A percentile compares a stretch with the other conserved stretches of the same genome.
phyloP scores from a whole-genome alignment of 2,888 invertebrate species.

The Baronia brevicornis region DNA sequence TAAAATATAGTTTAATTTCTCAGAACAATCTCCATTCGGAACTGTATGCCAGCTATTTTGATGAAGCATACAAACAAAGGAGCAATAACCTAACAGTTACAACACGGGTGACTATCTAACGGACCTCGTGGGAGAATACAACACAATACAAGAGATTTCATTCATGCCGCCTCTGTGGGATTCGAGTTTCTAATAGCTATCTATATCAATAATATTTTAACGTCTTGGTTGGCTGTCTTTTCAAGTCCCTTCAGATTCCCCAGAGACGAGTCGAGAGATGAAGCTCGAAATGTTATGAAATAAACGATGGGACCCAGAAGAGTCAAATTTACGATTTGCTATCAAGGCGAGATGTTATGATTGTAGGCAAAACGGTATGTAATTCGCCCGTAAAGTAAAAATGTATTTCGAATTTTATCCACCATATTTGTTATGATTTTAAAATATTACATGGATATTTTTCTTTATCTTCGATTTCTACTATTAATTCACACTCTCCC shows the following conservation, averaged over 20 bases:
- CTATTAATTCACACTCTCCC: too few relatives aligned
- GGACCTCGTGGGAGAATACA: conserved; percentile 17
- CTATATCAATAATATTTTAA: conserved; percentile 8
- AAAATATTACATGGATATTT: too few relatives aligned
- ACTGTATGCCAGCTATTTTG: too few relatives aligned
- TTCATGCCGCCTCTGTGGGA: conserved; percentile 16
- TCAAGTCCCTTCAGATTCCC: conserved; percentile 8
- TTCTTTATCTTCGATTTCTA: too few relatives aligned
- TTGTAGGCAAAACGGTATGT: too few relatives aligned
- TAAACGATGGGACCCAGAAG: conserved; percentile 5
- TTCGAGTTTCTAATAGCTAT: conserved; percentile 15
- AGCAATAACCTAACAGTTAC: conserved; percentile 15
- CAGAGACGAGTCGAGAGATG: conserved; percentile 6
- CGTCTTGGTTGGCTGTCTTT: conserved; percentile 2
- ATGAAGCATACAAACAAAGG: conserved; percentile 1
- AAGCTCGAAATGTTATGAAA: conserved; percentile 5
- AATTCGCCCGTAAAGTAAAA: too few relatives aligned
- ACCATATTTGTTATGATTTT: too few relatives aligned
- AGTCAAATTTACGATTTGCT: too few relatives aligned
- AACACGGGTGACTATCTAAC: conserved; percentile 14
- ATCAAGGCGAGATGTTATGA: too few relatives aligned
- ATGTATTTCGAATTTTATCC: too few relatives aligned
- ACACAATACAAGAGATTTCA: conserved; percentile 17
- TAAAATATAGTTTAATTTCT: too few relatives aligned
- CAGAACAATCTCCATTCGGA: too few relatives aligned